These are phyloP conservation scores for Merops nubicus DNA, from an alignment of 2,113 vertebrate species.

Conservation along the genomic window DNA sequence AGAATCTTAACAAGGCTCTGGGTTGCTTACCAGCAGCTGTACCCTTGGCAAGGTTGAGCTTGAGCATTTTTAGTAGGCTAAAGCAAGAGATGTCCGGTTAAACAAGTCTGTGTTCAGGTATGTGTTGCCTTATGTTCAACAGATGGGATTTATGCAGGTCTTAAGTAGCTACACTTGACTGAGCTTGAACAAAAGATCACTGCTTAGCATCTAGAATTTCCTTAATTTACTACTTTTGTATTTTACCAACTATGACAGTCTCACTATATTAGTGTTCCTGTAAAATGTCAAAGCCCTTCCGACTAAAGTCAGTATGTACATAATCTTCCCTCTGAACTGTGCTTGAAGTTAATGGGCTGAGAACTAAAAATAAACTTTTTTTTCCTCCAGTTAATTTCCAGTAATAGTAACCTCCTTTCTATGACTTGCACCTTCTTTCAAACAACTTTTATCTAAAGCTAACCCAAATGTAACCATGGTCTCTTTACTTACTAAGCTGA, in stretches of 20 bases:
- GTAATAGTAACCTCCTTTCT: not conserved
- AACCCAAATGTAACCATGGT: not conserved
- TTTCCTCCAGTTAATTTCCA: not conserved
- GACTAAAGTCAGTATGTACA: not conserved
- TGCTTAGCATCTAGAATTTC: not conserved
- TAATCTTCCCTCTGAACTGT: not conserved
- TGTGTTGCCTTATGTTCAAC: not conserved
- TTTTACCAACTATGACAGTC: conserved; percentile 4
- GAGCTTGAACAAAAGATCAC: not conserved
- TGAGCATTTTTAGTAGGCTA: not conserved
- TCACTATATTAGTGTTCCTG: conserved; percentile 44
- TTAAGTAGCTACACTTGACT: not conserved
- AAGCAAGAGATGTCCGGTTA: not conserved
- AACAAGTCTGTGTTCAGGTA: not conserved
- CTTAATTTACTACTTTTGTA: conserved; percentile 24
- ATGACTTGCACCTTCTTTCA: not conserved
- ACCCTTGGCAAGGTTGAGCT: not conserved
- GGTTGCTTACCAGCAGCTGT: not conserved
- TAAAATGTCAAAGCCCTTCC: conserved; percentile 8
- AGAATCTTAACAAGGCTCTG: not conserved
- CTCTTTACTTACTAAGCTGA: not conserved
- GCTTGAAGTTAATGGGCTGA: not conserved
- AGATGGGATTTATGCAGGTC: not conserved
- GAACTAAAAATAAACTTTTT: conserved; percentile 30
- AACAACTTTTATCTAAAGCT: not conserved